Evolutionary conservation across 2,888 invertebrate genomes (phyloP).

Genomic region (Platerodrilus igneus): DNA sequence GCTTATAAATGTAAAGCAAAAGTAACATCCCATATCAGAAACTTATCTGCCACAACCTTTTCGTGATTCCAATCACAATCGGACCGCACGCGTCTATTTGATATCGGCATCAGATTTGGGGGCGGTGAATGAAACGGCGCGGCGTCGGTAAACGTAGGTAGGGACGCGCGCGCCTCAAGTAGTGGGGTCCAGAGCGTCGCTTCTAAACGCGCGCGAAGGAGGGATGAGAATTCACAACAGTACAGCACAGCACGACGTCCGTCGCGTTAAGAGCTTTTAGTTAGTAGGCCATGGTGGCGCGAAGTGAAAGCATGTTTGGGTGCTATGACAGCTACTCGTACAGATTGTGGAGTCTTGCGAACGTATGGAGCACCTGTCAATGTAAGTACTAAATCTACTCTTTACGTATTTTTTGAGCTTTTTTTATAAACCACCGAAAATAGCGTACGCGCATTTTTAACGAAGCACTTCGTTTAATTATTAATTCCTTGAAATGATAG

Average conservation of each 20-base stretch:
- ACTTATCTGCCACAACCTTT: slow-evolving; percentile 29
- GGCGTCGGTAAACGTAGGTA: slow-evolving; percentile 30
- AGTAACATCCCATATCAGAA: slow-evolving; percentile 28
- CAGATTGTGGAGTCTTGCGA: slow-evolving; percentile 72
- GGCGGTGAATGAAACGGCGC: slow-evolving; percentile 40
- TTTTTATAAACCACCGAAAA: too few relatives aligned
- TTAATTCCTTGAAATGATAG: slow-evolving; percentile 19
- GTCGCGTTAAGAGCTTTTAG: slow-evolving; percentile 31
- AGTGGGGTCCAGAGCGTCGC: slow-evolving; percentile 32
- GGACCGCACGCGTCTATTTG: slow-evolving; percentile 40
- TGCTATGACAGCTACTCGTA: slow-evolving; percentile 73
- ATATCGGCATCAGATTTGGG: slow-evolving; percentile 40
- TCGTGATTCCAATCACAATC: slow-evolving; percentile 34
- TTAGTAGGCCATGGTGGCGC: slow-evolving; percentile 79
- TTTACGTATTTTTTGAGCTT: slow-evolving; percentile 7
- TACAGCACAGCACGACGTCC: slow-evolving; percentile 36
- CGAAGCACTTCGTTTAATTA: slow-evolving; percentile 13
- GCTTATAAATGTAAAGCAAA: slow-evolving; percentile 30
- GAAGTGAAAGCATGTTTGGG: slow-evolving; percentile 71
- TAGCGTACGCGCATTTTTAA: neutral
- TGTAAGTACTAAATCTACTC: slow-evolving; percentile 53
- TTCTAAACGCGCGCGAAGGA: slow-evolving; percentile 32
- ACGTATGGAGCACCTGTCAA: slow-evolving; percentile 71
- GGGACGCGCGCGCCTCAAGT: slow-evolving; percentile 33
- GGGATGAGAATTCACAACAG: slow-evolving; percentile 31